Evolutionary conservation across 2,113 vertebrate species (phyloP), one percentile per base, ranked within the genome.

Genomic region (Sitta europaea): DNA sequence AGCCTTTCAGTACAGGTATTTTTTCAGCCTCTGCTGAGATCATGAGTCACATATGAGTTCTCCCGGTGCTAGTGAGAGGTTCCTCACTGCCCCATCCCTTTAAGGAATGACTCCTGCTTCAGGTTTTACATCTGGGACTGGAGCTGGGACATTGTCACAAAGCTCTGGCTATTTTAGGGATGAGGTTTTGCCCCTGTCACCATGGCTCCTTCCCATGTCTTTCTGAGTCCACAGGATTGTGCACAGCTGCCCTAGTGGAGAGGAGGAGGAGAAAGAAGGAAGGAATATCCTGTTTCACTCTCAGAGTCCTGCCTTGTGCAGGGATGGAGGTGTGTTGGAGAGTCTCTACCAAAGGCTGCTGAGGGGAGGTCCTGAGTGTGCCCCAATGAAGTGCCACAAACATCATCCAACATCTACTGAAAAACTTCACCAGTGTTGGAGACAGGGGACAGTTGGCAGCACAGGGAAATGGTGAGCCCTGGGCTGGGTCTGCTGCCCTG

Each of bases 181-280:
- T 8, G 5, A 90, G 25, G 25, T 10, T 91, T 54, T 53, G 20
- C 18, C 14, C 10, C 25, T 13, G 2, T 42, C 25, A 40, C 35
- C 0, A 0, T 8, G 6, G 5, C 6, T 43, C 23, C 23, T 59
- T 4, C 4, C 15, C 5, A 2, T 28, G 2, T 10, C 29, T 57
- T 51, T 73, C 45, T 54, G 24, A 61, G 28, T 47, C n/a, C 40
- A 23, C 28, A 53, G 19, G 22, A n/a, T 28, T 38, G 10, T 31
- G 18, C 33, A 76, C 2, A 76, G 11, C 11, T 76, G 43, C 22
- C 29, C 38, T 23, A 10, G 8, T 29, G 35, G n/a, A 25, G 48
- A 63, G 21, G 16, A 68, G 15, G 22, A 62, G n/a, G 36, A 72
- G 28, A 29, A 83, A 11, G 9, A 27, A 67, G 27, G 27, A 67